Base-by-base conservation (phyloP, 1,140 invertebrate genomes). In the Mercenaria mercenaria region DNA sequence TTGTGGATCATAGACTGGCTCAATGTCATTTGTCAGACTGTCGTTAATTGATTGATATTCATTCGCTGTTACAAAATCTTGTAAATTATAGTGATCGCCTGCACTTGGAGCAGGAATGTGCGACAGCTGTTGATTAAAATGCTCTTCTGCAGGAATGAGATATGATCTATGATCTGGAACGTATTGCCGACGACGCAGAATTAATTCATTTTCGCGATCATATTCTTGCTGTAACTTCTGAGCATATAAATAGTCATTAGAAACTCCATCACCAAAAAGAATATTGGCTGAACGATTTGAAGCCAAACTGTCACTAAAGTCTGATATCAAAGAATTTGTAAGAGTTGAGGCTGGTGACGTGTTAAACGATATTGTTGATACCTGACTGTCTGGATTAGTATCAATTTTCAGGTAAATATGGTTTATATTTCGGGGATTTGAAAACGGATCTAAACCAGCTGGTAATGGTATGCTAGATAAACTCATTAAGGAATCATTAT, bases 201-300 rank as follows among this genome's bases (percentile, higher is more conserved):
- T 2, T 39, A 15, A 56, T 32, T 82, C 37, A 43, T 72, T 10
- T 86, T 86, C 83, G 23, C 34, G 67, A 37, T 86, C 67, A 32
- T n/a, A 86, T 29, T 76, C 18, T 23, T 67, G 67, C 26, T 86
- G 83, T 20, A 86, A 64, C 64, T 59, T 41, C 50, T 86, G 83
- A 34, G 83, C 83, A 39, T 37, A 86, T 26, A 86, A 18, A n/a
- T 52, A 86, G 59, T 86, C 83, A 34, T 76, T 29, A 0, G 13
- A 18, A 8, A 64, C n/a, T 1, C 83, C 83, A 29, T 86, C 83
- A 72, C 83, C 83, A 76, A 86, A 86, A 6, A 86, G 50, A 29
- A 76, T 26, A 50, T 61, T 86, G 0, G 83, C 56, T n/a, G 83
- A 64, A 11, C 64, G 39, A 50, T 39, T 26, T 64, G 80, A 67